Evolutionary conservation across 2,113 vertebrate genomes (phyloP).

Genomic region (Coreoperca whiteheadi): DNA sequence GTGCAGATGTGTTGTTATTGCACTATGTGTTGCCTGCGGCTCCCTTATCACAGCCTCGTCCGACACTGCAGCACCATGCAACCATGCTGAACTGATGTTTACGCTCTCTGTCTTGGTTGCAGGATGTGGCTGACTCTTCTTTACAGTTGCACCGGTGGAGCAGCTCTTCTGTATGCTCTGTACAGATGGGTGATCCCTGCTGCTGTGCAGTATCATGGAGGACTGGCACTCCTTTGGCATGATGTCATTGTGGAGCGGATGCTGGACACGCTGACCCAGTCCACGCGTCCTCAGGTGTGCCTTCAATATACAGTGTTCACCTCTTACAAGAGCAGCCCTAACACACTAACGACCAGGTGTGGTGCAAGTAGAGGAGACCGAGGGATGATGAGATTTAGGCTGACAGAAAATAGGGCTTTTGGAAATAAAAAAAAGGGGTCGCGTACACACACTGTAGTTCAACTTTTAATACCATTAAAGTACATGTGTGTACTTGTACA

Average conservation of each 20-base stretch:
- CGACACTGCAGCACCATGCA: neutral
- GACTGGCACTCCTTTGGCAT: constrained; percentile 80
- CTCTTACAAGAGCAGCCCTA: neutral
- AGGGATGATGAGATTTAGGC: neutral
- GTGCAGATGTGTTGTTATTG: constrained; percentile 37
- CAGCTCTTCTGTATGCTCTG: constrained; percentile 69
- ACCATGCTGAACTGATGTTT: neutral
- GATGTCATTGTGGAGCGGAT: constrained; percentile 71
- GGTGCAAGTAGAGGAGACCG: neutral
- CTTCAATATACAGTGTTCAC: neutral
- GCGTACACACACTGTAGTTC: neutral
- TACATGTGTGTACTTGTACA: neutral
- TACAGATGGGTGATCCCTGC: constrained; percentile 78
- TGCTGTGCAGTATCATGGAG: constrained; percentile 71
- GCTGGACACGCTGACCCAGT: constrained; percentile 75
- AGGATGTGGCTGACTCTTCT: constrained; percentile 77
- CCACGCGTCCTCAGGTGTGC: constrained; percentile 81
- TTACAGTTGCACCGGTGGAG: constrained; percentile 67
- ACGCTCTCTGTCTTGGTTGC: constrained; percentile 10
- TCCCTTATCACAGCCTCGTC: constrained; percentile 19
- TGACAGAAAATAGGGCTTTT: neutral
- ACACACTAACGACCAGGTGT: neutral
- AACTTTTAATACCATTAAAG: neutral
- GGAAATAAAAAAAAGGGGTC: neutral
- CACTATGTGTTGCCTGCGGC: neutral